Conservation (phyloP, 2,113 vertebrate genomes). For the Callocephalon fimbriatum region DNA sequence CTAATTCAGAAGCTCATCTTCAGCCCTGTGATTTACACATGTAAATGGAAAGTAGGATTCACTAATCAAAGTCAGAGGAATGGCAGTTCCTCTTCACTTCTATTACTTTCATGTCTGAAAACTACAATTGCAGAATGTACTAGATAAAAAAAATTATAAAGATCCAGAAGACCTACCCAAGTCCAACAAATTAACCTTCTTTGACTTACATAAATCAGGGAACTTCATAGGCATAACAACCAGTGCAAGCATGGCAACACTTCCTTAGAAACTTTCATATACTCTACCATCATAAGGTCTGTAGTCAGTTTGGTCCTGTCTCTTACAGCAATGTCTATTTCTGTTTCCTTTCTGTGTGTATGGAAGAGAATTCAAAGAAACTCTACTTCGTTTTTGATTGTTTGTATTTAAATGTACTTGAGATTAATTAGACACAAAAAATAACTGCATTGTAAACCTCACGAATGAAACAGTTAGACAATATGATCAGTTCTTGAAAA, state of each 20-base stretch:
- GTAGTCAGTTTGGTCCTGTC: background rate
- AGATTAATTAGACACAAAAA: background rate
- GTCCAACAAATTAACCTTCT: background rate
- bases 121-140: background rate
- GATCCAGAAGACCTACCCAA: background rate
- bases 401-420: background rate
- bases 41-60: background rate
- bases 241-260: background rate
- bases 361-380: background rate
- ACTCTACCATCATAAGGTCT: background rate
- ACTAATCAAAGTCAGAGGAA: background rate
- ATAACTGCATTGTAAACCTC: background rate
- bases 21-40: rapidly evolving
- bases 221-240: background rate
- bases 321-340: background rate
- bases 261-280: background rate
- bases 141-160: background rate
- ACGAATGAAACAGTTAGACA: background rate
- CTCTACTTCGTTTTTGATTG: background rate
- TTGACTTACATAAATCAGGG: background rate
- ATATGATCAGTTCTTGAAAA: background rate
- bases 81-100: background rate
- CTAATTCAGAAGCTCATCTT: background rate
- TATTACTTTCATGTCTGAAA: background rate
- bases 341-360: background rate